Evolutionary conservation across 2,797 vertebrate genomes (phyloP).

Genomic region (Gymnothorax javanicus): DNA sequence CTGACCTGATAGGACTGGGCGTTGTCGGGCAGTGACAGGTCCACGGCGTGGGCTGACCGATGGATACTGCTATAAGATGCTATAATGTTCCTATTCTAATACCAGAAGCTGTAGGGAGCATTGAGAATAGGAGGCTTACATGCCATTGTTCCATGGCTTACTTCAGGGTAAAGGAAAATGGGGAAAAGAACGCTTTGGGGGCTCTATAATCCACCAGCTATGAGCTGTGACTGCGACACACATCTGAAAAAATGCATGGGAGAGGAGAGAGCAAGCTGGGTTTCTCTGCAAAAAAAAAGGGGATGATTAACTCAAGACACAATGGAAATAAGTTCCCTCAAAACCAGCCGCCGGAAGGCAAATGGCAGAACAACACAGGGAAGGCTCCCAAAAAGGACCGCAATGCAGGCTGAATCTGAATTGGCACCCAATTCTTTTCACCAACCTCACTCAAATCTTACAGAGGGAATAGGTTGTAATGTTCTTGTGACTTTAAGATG

Average conservation of each 20-base stretch:
- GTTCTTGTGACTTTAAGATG: not conserved
- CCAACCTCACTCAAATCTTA: not conserved
- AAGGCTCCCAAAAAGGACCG: not conserved
- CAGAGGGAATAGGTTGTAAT: not conserved
- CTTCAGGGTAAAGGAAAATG: slow-evolving; percentile 46
- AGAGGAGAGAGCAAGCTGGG: slow-evolving; percentile 46
- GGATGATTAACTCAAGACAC: slow-evolving; percentile 64
- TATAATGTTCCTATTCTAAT: slow-evolving; percentile 42
- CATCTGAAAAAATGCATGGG: slow-evolving; percentile 66
- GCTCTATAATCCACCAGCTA: slow-evolving; percentile 62
- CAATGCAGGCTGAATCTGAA: not conserved
- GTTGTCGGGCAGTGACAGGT: slow-evolving; percentile 23
- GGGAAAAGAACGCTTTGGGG: slow-evolving; percentile 51
- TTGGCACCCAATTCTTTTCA: not conserved
- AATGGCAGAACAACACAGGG: slow-evolving; percentile 56
- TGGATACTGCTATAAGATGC: slow-evolving; percentile 40
- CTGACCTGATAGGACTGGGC: slow-evolving; percentile 12
- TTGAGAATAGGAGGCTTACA: slow-evolving; percentile 65
- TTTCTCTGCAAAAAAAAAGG: slow-evolving; percentile 23
- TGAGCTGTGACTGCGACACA: slow-evolving; percentile 59
- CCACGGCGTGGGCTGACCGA: slow-evolving; percentile 36
- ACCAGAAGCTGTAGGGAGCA: slow-evolving; percentile 43
- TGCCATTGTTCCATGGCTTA: slow-evolving; percentile 43
- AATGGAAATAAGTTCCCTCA: slow-evolving; percentile 63
- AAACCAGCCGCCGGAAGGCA: slow-evolving; percentile 60